Conservation (phyloP, 2,113 vertebrate genomes). For the Heliornis fulica region DNA sequence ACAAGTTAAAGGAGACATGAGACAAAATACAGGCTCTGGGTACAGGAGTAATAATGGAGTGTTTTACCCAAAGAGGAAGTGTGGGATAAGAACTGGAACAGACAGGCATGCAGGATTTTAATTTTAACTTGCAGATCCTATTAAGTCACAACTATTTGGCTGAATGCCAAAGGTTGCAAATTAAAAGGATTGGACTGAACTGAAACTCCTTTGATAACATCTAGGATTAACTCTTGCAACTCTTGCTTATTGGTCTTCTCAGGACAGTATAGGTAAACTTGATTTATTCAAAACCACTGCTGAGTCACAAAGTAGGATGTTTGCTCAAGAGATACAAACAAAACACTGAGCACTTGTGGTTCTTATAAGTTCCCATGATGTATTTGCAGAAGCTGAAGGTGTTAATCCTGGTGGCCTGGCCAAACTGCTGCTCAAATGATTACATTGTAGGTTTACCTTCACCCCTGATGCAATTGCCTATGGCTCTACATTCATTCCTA, state of each 20-base stretch:
- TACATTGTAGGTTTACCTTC: background rate
- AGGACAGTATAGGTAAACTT: background rate
- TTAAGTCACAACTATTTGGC: slow-evolving; percentile 15
- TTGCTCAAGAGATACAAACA: background rate
- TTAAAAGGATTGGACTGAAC: background rate
- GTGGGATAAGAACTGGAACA: background rate
- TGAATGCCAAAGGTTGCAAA: background rate
- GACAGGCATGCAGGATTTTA: background rate
- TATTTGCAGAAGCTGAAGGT: slow-evolving; percentile 1
- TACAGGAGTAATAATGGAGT: background rate
- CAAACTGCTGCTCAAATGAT: background rate
- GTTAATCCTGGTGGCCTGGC: background rate
- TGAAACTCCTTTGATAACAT: background rate
- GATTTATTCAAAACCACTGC: background rate
- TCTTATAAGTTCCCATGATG: background rate
- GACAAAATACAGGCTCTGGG: background rate
- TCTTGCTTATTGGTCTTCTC: background rate
- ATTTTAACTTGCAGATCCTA: slow-evolving; percentile 33
- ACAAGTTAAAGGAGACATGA: background rate
- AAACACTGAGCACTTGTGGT: background rate
- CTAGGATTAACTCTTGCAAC: background rate
- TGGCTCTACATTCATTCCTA: background rate
- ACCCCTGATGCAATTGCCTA: background rate
- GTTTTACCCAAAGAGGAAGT: background rate
- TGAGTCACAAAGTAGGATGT: background rate